phyloP scores from a whole-genome alignment of 2,888 invertebrate species.

The Minunthozetes semirufus region DNA sequence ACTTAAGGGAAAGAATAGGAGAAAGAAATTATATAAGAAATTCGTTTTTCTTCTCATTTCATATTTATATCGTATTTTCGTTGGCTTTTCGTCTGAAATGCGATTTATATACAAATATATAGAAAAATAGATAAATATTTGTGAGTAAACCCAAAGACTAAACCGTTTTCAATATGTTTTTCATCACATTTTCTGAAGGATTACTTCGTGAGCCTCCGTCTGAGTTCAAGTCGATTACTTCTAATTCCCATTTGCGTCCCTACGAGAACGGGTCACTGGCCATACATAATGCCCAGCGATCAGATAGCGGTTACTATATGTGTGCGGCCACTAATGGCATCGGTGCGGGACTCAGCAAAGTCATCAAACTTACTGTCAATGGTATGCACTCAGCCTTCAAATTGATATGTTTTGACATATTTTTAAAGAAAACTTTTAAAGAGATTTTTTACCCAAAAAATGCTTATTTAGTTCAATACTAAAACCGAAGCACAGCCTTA shows the following conservation, averaged over 20 bases:
- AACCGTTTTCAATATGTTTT: conserved; percentile 20
- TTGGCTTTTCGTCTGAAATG: neutral
- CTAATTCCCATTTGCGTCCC: conserved; percentile 43
- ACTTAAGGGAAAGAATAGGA: neutral
- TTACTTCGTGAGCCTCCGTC: conserved; percentile 36
- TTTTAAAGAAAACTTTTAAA: neutral
- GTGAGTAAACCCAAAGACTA: conserved; percentile 5
- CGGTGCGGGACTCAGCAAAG: conserved; percentile 43
- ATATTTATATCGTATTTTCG: neutral
- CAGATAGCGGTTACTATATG: conserved; percentile 42
- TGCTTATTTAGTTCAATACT: neutral
- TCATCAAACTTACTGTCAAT: conserved; percentile 43
- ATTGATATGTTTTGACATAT: neutral
- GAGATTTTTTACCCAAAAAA: neutral
- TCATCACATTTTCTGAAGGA: conserved; percentile 25
- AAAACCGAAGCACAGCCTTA: neutral
- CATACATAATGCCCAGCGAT: conserved; percentile 42
- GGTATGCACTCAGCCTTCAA: conserved; percentile 40
- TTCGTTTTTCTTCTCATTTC: neutral
- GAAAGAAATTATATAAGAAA: neutral
- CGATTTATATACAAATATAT: neutral
- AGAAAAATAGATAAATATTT: neutral
- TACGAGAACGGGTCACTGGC: conserved; percentile 44
- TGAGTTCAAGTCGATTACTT: conserved; percentile 43
- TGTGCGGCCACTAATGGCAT: conserved; percentile 44